Conservation (phyloP, 2,888 invertebrate genomes). For the Heliconius erato region DNA sequence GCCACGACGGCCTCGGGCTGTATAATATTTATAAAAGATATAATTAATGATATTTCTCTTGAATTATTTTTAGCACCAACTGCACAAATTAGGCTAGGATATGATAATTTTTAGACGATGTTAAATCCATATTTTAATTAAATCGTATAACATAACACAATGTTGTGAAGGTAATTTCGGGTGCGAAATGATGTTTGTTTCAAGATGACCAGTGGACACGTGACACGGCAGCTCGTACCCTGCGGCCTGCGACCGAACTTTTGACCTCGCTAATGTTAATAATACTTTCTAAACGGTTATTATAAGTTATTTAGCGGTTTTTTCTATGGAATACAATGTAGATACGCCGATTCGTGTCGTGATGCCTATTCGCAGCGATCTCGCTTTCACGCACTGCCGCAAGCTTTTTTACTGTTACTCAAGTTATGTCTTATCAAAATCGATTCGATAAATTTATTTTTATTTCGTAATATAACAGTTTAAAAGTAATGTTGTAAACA, state of each 20-base stretch:
- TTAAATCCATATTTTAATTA: neutral
- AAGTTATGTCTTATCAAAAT: conserved; percentile 22
- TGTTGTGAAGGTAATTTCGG: neutral
- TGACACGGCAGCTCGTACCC: conserved; percentile 37
- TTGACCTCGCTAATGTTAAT: conserved; percentile 66
- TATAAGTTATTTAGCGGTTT: conserved; percentile 60
- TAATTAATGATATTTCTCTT: no score
- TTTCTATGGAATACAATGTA: conserved; percentile 48
- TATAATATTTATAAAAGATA: no score
- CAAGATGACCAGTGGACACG: conserved; percentile 35
- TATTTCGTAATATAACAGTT: neutral
- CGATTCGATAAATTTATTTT: conserved; percentile 14
- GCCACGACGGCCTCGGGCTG: no score
- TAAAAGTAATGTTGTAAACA: neutral
- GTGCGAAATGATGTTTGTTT: conserved; percentile 5
- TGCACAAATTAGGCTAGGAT: neutral
- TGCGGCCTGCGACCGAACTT: conserved; percentile 44
- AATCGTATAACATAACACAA: neutral
- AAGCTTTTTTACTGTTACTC: conserved; percentile 22
- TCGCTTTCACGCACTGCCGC: conserved; percentile 61
- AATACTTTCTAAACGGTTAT: conserved; percentile 76
- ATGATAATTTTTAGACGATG: neutral
- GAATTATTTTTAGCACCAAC: no score
- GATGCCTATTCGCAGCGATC: conserved; percentile 62
- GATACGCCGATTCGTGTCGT: conserved; percentile 62